Conservation (phyloP, 2,113 vertebrate genomes). For the Poicephalus gulielmi region DNA sequence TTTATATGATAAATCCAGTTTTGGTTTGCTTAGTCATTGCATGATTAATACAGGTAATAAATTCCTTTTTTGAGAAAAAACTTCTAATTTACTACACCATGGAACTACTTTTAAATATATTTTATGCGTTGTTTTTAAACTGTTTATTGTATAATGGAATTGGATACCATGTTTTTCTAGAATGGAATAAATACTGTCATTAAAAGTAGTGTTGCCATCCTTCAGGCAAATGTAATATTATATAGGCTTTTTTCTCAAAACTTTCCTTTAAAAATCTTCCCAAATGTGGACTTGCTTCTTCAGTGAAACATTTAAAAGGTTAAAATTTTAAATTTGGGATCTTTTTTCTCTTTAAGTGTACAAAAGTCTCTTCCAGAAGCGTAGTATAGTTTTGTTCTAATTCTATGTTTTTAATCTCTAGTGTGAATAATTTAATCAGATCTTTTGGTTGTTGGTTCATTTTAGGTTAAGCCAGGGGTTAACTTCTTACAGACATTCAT, state of each 20-base stretch:
- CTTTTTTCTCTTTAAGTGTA: not conserved
- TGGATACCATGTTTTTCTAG: not conserved
- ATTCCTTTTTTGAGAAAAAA: not conserved
- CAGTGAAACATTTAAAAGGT: not conserved
- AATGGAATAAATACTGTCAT: not conserved
- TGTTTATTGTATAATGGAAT: not conserved
- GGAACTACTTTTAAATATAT: not conserved
- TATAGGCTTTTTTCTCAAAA: not conserved
- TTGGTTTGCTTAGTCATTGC: not conserved
- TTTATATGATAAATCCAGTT: not conserved
- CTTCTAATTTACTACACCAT: not conserved
- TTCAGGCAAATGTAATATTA: not conserved
- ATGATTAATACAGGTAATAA: not conserved
- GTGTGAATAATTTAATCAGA: not conserved
- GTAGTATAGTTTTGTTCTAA: constrained; percentile 35
- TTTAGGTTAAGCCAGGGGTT: constrained; percentile 28
- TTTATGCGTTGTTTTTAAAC: not conserved
- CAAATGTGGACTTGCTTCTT: not conserved
- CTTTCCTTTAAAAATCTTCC: not conserved
- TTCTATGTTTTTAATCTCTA: constrained; percentile 27
- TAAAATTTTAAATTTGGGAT: not conserved
- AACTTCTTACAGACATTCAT: constrained; percentile 9
- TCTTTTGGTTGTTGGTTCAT: not conserved
- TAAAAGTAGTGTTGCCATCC: not conserved
- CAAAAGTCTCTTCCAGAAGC: not conserved